phyloP scores from a whole-genome alignment of 2,797 vertebrate species.

The Lacerta agilis region DNA sequence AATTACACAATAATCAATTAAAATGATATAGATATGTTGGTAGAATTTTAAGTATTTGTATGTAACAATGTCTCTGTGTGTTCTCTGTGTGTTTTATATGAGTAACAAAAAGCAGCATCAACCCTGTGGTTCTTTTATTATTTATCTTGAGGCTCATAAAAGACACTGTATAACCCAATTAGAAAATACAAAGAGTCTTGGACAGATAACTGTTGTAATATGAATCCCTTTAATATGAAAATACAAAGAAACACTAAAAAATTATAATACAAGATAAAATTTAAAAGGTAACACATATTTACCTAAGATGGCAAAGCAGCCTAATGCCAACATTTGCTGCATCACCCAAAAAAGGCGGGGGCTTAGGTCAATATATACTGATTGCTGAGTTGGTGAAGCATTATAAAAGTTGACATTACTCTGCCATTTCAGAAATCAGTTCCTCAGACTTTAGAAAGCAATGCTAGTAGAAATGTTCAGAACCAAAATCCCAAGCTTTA shows the following conservation, averaged over 20 bases:
- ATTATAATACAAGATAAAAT: slow-evolving; percentile 2
- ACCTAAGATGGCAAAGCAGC: not conserved
- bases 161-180: not conserved
- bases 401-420: not conserved
- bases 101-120: not conserved
- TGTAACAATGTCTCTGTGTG: not conserved
- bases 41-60: not conserved
- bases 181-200: slow-evolving; percentile 1
- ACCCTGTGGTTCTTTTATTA: not conserved
- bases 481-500: not conserved
- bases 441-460: not conserved
- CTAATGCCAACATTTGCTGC: not conserved
- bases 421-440: not conserved
- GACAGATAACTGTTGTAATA: not conserved
- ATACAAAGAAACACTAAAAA: not conserved
- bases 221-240: slow-evolving; percentile 17
- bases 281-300: slow-evolving; percentile 6
- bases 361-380: not conserved
- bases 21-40: not conserved
- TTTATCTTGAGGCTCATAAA: not conserved
- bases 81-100: not conserved
- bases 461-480: not conserved
- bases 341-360: not conserved
- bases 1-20: not conserved
- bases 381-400: not conserved